Base-by-base conservation (phyloP, 2,113 vertebrate genomes). In the Rhinoderma darwinii region DNA sequence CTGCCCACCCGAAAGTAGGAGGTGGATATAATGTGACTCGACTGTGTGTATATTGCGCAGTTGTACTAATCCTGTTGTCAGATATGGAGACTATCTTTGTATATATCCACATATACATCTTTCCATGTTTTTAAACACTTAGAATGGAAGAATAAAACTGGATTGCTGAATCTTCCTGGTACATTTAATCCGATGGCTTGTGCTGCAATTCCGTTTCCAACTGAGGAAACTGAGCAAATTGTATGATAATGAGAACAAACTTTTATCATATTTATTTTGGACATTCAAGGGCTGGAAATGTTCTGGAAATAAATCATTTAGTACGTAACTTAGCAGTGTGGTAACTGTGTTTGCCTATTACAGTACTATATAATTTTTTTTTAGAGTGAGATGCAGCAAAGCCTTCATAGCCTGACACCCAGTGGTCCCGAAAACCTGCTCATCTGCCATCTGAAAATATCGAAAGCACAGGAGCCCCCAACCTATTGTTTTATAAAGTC, bases 191-290 rank as follows among this genome's bases (percentile, higher is more conserved):
- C 35, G 30, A 68, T 37, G 32, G 32, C 66, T 9, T 70, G 68
- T 41, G 35, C 68, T 25, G 68, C 35, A 25, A n/a, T 41, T 11
- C 41, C 27, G 41, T 75, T 75, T 35, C 73, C 73, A 75, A 30
- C 39, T 12, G 73, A 75, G 73, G 44, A 47, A 47, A 47, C 44
- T 12, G 5, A 47, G 44, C 41, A 75, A 47, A 75, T 75, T 44
- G 73, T 75, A 75, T 75, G 41, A 47, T 47, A 47, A 41, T 72
- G 68, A 44, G 11, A 75, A 30, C 44, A 75, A 73, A 44, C 41
- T 30, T 44, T 75, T 27, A 75, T 75, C 22, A n/a, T 75, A 27
- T n/a, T 75, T 75, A 44, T 47, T 75, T 75, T 75, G 73, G 41
- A n/a, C 41, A 30, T 44, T 25, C 25, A 75, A 22, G 6, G 32